phyloP scores from a whole-genome alignment of 1,140 invertebrate genomes.

The Drosophila yakuba region DNA sequence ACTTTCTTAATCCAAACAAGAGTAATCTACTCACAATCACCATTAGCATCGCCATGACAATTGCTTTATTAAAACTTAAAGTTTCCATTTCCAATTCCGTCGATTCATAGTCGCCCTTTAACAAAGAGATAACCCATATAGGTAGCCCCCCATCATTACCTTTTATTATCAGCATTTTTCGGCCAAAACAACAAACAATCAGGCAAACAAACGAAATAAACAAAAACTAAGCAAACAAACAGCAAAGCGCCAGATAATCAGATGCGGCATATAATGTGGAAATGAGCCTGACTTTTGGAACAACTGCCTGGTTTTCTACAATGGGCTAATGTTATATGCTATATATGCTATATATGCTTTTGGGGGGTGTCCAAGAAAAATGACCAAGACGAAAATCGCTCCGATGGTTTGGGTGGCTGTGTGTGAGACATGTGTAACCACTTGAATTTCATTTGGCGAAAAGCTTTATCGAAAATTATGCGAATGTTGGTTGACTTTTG shows the following conservation, averaged over 20 bases:
- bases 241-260: constrained; percentile 62
- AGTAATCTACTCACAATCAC: not conserved
- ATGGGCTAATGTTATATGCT: constrained; percentile 3
- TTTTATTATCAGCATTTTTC: constrained; percentile 57
- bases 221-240: constrained; percentile 70
- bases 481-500: constrained; percentile 80
- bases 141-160: constrained; percentile 66
- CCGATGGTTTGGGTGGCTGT: constrained; percentile 1
- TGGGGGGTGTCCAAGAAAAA: constrained; percentile 59
- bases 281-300: constrained; percentile 59
- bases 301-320: not conserved
- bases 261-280: constrained; percentile 80
- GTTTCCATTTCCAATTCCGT: constrained; percentile 27
- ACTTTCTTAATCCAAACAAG: not conserved
- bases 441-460: constrained; percentile 83
- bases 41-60: constrained; percentile 5
- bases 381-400: constrained; percentile 52
- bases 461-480: constrained; percentile 83
- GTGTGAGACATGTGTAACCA: constrained; percentile 73
- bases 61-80: constrained; percentile 35
- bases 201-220: constrained; percentile 46
- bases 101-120: constrained; percentile 17
- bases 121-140: constrained; percentile 30
- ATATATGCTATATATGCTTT: not conserved
- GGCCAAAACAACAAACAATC: constrained; percentile 66